Base-by-base conservation (phyloP, 2,888 invertebrate genomes). In the Tipula lateralis region DNA sequence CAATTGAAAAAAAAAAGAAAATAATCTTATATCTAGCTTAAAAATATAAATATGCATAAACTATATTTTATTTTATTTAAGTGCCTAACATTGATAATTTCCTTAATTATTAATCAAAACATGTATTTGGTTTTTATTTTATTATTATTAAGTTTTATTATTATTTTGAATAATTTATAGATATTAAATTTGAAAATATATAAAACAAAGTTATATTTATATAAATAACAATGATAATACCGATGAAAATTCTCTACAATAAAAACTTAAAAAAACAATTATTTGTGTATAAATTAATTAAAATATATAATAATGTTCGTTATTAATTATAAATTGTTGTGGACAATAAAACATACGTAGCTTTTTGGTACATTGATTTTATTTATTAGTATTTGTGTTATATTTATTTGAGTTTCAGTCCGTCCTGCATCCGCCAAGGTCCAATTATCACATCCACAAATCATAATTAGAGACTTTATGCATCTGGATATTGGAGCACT, bases 61-160 rank as follows among this genome's bases (percentile, higher is more conserved):
- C 66, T 66, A 66, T 39, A n/a, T 44, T 44, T 44, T 66, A 66
- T 66, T 66, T 66, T 66, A 66, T 66, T 66, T 66, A 66, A 66
- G 66, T 66, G 66, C 66, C 66, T 66, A 66, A 66, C 13, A 66
- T 13, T 66, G 9, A 66, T 19, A 66, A 24, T 66, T 66, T 24
- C 24, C 9, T 66, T 66, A 2, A 66, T 66, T 44, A 16, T 44
- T 16, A 44, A 12, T n/a, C 44, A 16, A 50, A 50, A 19, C 16
- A 50, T 44, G 12, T 44, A 44, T n/a, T 24, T 66, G 24, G 16
- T 50, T 50, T 50, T 44, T 44, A 50, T 16, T n/a, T n/a, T 66
- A 66, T 2, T 16, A 44, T 1, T n/a, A 66, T 66, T 66, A 66
- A 24, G 66, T 66, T 66, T 66, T 0, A 50, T 50, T 50, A 66